Percentiles rank a stretch among this genome's conserved stretches.
phyloP scores from a whole-genome alignment of 2,797 vertebrate species.

The Megalops cyprinoides region DNA sequence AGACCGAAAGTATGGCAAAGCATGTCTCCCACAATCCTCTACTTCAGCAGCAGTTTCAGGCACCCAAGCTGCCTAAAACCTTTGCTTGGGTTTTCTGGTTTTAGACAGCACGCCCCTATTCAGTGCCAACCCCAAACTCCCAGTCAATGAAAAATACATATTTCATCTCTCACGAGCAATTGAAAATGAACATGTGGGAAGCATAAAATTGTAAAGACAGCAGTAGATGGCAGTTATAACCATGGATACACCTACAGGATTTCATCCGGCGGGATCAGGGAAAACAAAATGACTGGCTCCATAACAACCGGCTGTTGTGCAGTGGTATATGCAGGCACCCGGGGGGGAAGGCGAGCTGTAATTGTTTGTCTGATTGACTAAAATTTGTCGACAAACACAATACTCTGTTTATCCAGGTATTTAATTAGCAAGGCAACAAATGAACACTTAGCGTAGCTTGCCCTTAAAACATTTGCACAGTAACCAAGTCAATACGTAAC shows the following conservation, averaged over 20 bases:
- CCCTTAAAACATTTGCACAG: background rate
- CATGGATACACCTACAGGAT: background rate
- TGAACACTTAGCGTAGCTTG: background rate
- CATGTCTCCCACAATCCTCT: background rate
- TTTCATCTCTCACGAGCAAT: background rate
- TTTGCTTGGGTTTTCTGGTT: background rate
- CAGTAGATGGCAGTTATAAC: background rate
- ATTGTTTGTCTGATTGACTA: background rate
- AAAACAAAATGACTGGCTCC: background rate
- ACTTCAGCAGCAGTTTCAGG: background rate
- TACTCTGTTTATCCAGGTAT: constrained; percentile 3
- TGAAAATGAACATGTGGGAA: background rate
- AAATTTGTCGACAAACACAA: background rate
- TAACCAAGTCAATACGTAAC: background rate
- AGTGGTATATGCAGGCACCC: background rate
- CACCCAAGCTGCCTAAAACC: background rate
- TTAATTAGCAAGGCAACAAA: constrained; percentile 25
- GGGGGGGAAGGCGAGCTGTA: background rate
- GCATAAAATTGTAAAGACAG: background rate
- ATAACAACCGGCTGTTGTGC: background rate
- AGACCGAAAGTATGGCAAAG: background rate
- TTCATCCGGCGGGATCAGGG: background rate
- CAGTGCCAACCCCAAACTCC: constrained; percentile 10
- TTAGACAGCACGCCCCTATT: background rate
- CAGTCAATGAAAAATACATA: background rate